Evolutionary conservation across 2,113 vertebrate species (phyloP).

Genomic region (Ginglymostoma cirratum): DNA sequence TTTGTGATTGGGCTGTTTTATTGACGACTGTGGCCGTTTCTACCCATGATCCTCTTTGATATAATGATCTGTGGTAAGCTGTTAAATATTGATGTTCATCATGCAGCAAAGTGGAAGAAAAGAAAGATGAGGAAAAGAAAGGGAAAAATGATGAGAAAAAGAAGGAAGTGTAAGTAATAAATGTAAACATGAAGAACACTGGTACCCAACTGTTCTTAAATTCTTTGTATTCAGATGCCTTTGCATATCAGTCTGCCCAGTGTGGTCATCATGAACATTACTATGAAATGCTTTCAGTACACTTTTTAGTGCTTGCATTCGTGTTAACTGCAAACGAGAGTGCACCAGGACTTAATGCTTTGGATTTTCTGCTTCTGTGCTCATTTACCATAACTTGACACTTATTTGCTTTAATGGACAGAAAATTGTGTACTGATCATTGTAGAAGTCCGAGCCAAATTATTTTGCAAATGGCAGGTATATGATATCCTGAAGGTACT

Average conservation of each 20-base stretch:
- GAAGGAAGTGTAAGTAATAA: slow-evolving; percentile 63
- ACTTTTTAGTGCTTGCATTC: not conserved
- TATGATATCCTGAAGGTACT: not conserved
- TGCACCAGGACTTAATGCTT: not conserved
- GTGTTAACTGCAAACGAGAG: not conserved
- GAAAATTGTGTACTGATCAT: not conserved
- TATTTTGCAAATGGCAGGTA: not conserved
- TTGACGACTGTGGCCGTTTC: not conserved
- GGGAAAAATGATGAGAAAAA: slow-evolving; percentile 52
- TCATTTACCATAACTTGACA: not conserved
- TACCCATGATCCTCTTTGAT: not conserved
- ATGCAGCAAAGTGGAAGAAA: slow-evolving; percentile 56
- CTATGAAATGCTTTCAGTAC: not conserved
- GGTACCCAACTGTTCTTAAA: not conserved
- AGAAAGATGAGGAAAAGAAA: slow-evolving; percentile 69
- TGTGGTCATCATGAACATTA: not conserved
- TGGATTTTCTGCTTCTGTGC: not conserved
- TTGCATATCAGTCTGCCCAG: not conserved
- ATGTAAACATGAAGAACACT: slow-evolving; percentile 41
- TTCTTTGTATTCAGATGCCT: not conserved
- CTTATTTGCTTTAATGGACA: not conserved
- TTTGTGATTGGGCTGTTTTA: not conserved
- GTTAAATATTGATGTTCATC: slow-evolving; percentile 1
- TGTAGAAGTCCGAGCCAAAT: not conserved
- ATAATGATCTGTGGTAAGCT: not conserved